Evolutionary conservation across 2,888 invertebrate species (phyloP).

Genomic region (Lycia hirtaria): DNA sequence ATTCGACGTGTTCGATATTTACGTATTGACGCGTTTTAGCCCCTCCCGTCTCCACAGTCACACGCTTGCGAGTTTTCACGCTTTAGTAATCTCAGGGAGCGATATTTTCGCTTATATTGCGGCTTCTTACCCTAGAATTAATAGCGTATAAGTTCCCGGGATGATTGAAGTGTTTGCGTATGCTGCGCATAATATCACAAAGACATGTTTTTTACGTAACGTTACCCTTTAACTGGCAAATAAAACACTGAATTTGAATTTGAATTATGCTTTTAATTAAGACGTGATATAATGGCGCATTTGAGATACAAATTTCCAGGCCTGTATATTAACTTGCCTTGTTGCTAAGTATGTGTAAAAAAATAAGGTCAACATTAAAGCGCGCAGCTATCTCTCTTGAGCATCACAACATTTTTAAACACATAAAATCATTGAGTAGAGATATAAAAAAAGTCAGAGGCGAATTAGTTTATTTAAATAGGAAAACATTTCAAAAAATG

Average conservation of each 20-base stretch:
- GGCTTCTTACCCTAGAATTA: conserved; percentile 40
- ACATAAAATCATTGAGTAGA: too few species aligned
- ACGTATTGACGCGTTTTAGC: conserved; percentile 23
- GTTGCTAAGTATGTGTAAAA: not conserved
- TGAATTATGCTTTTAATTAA: too few species aligned
- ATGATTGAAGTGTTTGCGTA: conserved; percentile 33
- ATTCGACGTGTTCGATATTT: conserved; percentile 20
- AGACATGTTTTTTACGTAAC: not conserved
- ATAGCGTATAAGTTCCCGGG: conserved; percentile 29
- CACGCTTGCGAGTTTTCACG: conserved; percentile 37
- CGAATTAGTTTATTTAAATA: too few species aligned
- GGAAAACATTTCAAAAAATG: too few species aligned
- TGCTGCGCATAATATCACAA: conserved; percentile 20
- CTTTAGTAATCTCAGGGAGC: conserved; percentile 35
- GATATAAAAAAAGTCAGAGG: too few species aligned
- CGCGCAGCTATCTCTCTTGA: too few species aligned
- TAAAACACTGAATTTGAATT: not conserved
- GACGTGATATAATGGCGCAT: too few species aligned
- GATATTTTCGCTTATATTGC: conserved; percentile 47
- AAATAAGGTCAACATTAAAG: not conserved
- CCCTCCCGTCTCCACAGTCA: conserved; percentile 32
- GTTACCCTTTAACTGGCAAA: not conserved
- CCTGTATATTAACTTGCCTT: too few species aligned
- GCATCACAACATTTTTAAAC: too few species aligned
- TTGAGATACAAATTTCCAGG: too few species aligned